phyloP scores from a whole-genome alignment of 2,888 invertebrate species.

The Torymus texanus region DNA sequence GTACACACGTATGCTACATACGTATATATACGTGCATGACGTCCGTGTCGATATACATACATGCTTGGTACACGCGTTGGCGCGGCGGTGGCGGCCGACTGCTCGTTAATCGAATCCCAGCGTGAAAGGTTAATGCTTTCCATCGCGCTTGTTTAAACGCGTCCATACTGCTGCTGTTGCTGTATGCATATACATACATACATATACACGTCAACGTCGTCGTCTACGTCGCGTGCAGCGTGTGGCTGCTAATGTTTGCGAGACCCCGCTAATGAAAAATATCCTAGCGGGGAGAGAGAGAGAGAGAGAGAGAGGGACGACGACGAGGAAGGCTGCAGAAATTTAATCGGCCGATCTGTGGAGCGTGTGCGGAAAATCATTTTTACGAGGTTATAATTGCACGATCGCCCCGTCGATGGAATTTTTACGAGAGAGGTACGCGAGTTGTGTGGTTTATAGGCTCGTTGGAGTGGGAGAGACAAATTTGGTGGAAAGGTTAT shows the following conservation, averaged over 20 bases:
- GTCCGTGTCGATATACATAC: not conserved
- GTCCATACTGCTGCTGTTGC: not conserved
- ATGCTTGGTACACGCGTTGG: not conserved
- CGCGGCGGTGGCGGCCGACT: not conserved
- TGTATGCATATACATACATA: not conserved
- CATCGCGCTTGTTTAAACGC: constrained; percentile 25
- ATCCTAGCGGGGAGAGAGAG: not conserved
- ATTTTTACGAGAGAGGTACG: not conserved
- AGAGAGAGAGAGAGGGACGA: no score
- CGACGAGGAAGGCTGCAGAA: not conserved
- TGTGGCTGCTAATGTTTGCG: not conserved
- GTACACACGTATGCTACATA: not conserved
- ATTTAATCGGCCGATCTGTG: not conserved
- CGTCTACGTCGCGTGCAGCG: no score
- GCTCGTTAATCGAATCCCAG: constrained; percentile 34
- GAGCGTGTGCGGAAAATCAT: not conserved
- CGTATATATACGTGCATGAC: not conserved
- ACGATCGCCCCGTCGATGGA: no score
- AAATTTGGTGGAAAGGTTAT: no score
- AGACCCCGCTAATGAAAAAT: constrained; percentile 8
- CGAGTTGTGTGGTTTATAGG: not conserved
- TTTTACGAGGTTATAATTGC: constrained; percentile 29
- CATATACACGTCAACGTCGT: no score
- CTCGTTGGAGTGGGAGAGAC: no score
- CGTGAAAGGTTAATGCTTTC: constrained; percentile 36